Conservation (phyloP, 2,888 invertebrate genomes). For the Ornithoptera priamus region DNA sequence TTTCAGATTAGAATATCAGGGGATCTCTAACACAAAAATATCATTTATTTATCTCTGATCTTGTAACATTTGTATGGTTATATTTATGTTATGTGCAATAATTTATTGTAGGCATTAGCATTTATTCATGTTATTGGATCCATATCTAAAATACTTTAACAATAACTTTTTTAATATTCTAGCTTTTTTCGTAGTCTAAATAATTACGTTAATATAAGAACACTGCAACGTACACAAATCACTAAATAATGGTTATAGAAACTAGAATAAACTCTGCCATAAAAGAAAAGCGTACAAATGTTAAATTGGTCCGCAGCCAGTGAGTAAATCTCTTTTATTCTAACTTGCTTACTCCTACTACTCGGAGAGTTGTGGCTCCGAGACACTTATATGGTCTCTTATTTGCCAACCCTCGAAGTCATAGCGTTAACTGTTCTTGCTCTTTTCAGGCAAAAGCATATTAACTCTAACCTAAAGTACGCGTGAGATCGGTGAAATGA, state of each 20-base stretch:
- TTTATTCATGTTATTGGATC: background rate
- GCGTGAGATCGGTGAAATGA: background rate
- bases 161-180: background rate
- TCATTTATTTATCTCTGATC: too few relatives aligned
- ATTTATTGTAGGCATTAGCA: background rate
- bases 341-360: conserved; percentile 46
- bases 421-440: conserved; percentile 51
- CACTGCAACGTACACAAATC: conserved; percentile 27
- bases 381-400: conserved; percentile 60
- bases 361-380: conserved; percentile 43
- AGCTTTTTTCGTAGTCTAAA: background rate
- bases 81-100: background rate
- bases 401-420: conserved; percentile 58
- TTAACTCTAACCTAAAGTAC: background rate
- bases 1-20: too few relatives aligned
- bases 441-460: conserved; percentile 7
- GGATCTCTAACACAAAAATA: too few relatives aligned
- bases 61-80: background rate
- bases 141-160: background rate
- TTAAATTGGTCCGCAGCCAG: conserved; percentile 46
- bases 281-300: conserved; percentile 45
- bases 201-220: conserved; percentile 6
- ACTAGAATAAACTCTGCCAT: conserved; percentile 38
- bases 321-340: conserved; percentile 56
- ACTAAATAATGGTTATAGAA: conserved; percentile 40